Evolutionary conservation across 2,797 vertebrate species (phyloP), one percentile per base, ranked within the genome.

Genomic region (Huso huso): DNA sequence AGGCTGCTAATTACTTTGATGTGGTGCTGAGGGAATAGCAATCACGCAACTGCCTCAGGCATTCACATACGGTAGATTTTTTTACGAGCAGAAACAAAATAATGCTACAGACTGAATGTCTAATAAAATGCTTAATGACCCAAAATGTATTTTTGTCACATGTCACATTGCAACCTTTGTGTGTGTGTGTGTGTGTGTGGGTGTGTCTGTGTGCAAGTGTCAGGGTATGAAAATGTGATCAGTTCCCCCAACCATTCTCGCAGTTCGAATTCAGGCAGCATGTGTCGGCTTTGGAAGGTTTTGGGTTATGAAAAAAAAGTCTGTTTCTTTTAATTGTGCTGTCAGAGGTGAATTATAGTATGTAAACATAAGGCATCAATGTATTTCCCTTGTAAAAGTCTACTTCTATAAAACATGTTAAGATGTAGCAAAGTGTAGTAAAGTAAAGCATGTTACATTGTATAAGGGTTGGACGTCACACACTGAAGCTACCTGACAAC

Each of bases 1-100:
- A 53, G 74, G 49, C 62, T 67, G 51, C 71, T 77, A 68, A 79
- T 74, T 75, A 80, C 72, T 78, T 48, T 70, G 70, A n/a, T 48
- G n/a, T 50, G 57, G 65, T 12, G 4, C 55, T 66, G 6, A 23
- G 57, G 48, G 48, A 49, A 66, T 49, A 49, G 7, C 65, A 59
- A 48, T 60, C 55, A 66, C 10, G 13, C 5, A n/a, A 18, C 6
- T 58, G 9, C 37, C 55, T 10, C 6, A 9, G 53, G 65, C 65
- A 64, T 10, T 50, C 51, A 50, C 51, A 51, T 51, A 51, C 15
- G 37, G 49, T 51, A 37, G 37, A 37, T 37, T 37, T 9, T 62
- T 49, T 53, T 15, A 66, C 3, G n/a, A 57, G 18, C 8, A 66
- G 51, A 66, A 12, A 12, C 6, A 66, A 66, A 55, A 58, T 49